Base-by-base conservation (phyloP, 1,140 invertebrate genomes). In the Archivesica marissinica region DNA sequence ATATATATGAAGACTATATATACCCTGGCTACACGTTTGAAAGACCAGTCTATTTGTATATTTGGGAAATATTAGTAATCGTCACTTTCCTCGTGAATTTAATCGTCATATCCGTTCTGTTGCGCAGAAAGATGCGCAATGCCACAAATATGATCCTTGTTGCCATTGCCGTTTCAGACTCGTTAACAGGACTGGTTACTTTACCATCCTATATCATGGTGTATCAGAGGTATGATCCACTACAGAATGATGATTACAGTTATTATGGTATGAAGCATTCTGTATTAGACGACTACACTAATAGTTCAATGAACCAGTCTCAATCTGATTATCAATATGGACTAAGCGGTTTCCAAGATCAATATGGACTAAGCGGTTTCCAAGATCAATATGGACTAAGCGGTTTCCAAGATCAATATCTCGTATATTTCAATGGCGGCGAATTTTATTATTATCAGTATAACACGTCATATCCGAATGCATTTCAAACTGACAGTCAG, bases 141-240 rank as follows among this genome's bases (percentile, higher is more conserved):
- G 33, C 81, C 0, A 83, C 70, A 25, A 75, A 75, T n/a, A 23
- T 75, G 41, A 66, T 83, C 17, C 72, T 83, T n/a, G 41, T 59
- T n/a, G 54, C 72, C 0, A 83, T 83, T 47, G 81, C 81, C 13
- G 38, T 83, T 13, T 44, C 81, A 20, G 81, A 83, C 38, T 61
- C 81, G 17, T 30, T 83, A 0, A 83, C 81, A 13, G 81, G 81
- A 25, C 30, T 83, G 0, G 38, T 74, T 0, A 83, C 81, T 11
- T 50, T 83, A 20, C 81, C 81, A 23, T 50, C 54, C 13, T 83
- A 83, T 41, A 83, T 83, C 2, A 81, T 81, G 79, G 66, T 56
- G 28, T 81, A 56, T 50, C 30, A 11, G 25, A 70, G 39, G 20
- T 72, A 54, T 50, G 78, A 68, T 7, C 44, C 75, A 17, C 13